Evolutionary conservation across 2,888 invertebrate species (phyloP), one percentile per base, ranked within the genome.

Genomic region (Stictocephala bisonia): DNA sequence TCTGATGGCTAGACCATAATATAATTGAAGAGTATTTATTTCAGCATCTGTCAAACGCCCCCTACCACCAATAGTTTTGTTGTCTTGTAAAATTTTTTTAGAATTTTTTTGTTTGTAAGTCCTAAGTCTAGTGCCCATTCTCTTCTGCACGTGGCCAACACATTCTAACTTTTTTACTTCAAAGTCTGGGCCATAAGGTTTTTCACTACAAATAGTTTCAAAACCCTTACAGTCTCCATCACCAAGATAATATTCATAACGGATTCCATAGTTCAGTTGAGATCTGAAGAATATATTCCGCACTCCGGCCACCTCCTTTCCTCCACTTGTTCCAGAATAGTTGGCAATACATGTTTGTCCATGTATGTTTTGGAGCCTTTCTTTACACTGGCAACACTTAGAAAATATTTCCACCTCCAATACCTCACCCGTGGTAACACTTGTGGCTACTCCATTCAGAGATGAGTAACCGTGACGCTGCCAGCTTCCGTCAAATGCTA

Each of bases 1-100:
- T 51, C 78, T 69, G 64, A 80, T 80, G 11, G 79, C 79, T 15
- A 78, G 44, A 20, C 79, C 79, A 71, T 80, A 80, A 73, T 77
- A 81, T 15, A 66, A 58, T 29, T 77, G 78, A 53, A 81, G 50
- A 53, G 76, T 73, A 31, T 78, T 72, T 18, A 81, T 79, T 7
- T 76, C 35, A 56, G 74, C 71, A 18, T 77, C 78, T 9, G 77
- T 78, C 29, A 81, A 67, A 67, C 78, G 75, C 2, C 74, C 77
- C 74, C 71, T 74, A 18, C 77, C 77, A 53, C 74, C 72, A 15
- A 77, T 58, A 26, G 72, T 77, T 56, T 74, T 72, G 51, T 71
- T 72, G 41, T 74, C 72, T 71, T 22, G 27, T 15, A 71, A 51
- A 31, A 44, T 40, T 40, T 51, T 50, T n/a, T 71, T 67, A 20